Base-by-base conservation (phyloP, 2,113 vertebrate species). In the Rhynchopsitta pachyrhyncha region DNA sequence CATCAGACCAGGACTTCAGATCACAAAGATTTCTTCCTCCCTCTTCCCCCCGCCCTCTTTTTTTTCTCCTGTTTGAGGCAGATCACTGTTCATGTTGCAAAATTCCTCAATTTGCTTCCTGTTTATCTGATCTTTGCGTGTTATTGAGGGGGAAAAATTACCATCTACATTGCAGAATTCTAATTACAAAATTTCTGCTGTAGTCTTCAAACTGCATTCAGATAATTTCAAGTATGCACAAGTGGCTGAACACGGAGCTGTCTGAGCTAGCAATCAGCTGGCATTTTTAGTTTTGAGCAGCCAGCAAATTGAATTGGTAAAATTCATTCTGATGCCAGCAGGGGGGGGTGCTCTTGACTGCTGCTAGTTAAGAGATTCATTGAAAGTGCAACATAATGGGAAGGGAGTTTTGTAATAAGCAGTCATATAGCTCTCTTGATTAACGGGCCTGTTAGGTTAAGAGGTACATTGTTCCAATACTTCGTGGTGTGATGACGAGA, bases 121-220 rank as follows among this genome's bases (percentile, higher is more conserved):
- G 88, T 95, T 97, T 96, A 93, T 96, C 92, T 97, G 91, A 96
- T 94, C 93, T 96, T 89, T 91, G 76, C 88, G 86, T 92, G 91
- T 90, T 95, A 91, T 79, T 50, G 70, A 95, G 92, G 92, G 86
- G 88, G 57, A 84, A 94, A 95, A 97, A 97, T 96, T 96, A 93
- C 95, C 95, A 97, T 96, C 96, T 95, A 95, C 86, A 91, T 92
- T 93, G 93, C 97, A 80, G 94, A 97, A 94, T 97, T 97, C 88
- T 96, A 97, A 96, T 97, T 97, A 93, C 95, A 94, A 95, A 97
- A 97, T 97, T 97, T 97, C 95, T 97, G 93, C 96, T 97, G 95
- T 95, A 89, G 95, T 97, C 95, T 96, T 95, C 94, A 97, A 97
- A 95, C 95, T 93, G 92, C 95, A 97, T 97, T 96, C 93, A 93